A percentile compares a stretch with the other conserved stretches of the same genome.
Conservation (phyloP, 37 sponge, comb jelly and placozoan species). For the Beroe ovata region DNA sequence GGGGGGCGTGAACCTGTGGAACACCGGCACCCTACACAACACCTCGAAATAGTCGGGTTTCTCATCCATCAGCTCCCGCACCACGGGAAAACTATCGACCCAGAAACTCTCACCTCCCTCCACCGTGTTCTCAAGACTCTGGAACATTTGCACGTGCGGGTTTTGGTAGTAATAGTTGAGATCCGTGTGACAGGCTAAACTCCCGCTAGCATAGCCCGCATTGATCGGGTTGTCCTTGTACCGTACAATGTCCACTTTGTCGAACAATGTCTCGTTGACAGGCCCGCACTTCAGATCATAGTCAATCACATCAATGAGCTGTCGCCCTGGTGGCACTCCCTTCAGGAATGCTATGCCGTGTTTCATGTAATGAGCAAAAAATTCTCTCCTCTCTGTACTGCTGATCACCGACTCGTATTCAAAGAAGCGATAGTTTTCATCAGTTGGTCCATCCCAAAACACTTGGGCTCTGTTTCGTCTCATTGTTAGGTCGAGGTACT, state of each 20-base stretch:
- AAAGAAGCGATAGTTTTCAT: not conserved
- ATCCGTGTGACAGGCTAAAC: not conserved
- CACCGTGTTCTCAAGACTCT: constrained; percentile 13
- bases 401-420: not conserved
- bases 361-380: constrained; percentile 10
- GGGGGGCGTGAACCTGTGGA: constrained; percentile 29
- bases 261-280: not conserved
- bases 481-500: not conserved
- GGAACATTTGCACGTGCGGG: constrained; percentile 18
- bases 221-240: not conserved
- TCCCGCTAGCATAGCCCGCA: not conserved
- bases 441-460: not conserved
- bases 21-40: not conserved
- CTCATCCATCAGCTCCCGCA: not conserved
- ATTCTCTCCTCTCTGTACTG: not conserved
- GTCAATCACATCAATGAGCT: not conserved
- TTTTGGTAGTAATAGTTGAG: constrained; percentile 23
- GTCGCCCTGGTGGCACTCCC: not conserved
- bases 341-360: not conserved
- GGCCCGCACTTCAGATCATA: not conserved
- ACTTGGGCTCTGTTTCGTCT: not conserved
- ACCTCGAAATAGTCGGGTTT: constrained; percentile 10
- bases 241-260: not conserved
- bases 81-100: not conserved
- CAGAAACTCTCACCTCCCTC: constrained; percentile 56